Conservation (phyloP, 2,113 vertebrate genomes). For the Gobiocypris rarus region DNA sequence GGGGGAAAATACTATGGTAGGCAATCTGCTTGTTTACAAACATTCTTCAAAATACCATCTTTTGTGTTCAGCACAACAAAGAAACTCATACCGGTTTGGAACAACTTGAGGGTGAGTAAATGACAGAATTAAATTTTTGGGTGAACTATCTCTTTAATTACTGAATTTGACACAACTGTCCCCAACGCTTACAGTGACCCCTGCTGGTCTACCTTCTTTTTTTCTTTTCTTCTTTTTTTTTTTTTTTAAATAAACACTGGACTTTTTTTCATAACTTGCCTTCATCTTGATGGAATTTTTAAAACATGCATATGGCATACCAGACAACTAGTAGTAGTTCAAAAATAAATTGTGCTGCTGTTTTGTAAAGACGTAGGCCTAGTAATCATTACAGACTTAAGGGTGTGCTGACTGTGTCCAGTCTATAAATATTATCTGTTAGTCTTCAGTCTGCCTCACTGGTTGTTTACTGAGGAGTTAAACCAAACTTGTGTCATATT, state of each 20-base stretch:
- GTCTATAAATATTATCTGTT: background rate
- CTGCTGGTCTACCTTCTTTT: conserved; percentile 54
- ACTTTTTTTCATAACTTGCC: background rate
- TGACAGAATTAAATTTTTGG: no score
- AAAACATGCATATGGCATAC: background rate
- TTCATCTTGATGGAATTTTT: background rate
- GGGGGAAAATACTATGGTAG: no score
- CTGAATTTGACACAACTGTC: background rate
- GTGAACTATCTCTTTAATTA: no score
- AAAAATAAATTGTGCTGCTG: background rate
- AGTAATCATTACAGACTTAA: background rate
- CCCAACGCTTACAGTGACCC: conserved; percentile 17
- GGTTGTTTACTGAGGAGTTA: background rate
- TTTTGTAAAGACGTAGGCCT: background rate
- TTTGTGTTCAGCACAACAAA: no score
- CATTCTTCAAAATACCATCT: no score
- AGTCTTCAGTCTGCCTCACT: background rate
- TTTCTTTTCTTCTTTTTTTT: no score
- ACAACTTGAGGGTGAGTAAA: no score
- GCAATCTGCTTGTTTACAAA: no score
- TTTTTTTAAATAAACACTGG: conserved; percentile 14
- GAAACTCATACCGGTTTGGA: no score
- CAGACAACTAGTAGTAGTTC: background rate
- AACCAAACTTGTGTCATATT: background rate
- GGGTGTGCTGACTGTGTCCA: background rate